These are phyloP conservation scores for Porites rus DNA, from an alignment of 92 coral and sea anemone species.

Conservation along the genomic window DNA sequence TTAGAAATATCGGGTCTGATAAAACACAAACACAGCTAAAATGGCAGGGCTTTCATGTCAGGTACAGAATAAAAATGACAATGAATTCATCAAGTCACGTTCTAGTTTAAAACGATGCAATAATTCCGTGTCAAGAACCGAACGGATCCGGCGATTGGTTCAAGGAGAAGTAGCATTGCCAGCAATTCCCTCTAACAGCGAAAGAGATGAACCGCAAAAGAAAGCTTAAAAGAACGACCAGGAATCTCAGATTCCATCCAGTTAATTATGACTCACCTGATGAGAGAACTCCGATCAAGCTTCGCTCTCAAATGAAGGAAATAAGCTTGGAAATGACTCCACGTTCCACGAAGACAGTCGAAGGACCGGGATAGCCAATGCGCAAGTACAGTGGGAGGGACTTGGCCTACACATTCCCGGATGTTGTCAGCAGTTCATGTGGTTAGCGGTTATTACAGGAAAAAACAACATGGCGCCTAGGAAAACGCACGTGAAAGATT, in stretches of 20 bases:
- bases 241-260: background rate
- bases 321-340: slow-evolving; percentile 38
- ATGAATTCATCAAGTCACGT: background rate
- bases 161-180: background rate
- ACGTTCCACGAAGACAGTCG: slow-evolving; percentile 64
- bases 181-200: slow-evolving; percentile 19
- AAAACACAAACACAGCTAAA: slow-evolving; percentile 11
- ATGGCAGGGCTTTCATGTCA: background rate
- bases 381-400: slow-evolving; percentile 72
- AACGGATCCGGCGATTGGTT: slow-evolving; percentile 1
- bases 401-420: slow-evolving; percentile 58
- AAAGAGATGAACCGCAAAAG: background rate
- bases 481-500: slow-evolving; percentile 19
- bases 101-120: slow-evolving; percentile 2
- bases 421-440: slow-evolving; percentile 30
- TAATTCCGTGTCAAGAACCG: slow-evolving; percentile 14
- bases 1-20: background rate
- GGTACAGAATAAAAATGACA: background rate
- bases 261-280: slow-evolving; percentile 31
- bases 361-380: slow-evolving; percentile 68
- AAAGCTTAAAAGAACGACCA: slow-evolving; percentile 1
- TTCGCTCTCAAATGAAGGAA: slow-evolving; percentile 56
- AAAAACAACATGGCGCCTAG: slow-evolving; percentile 39
- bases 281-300: slow-evolving; percentile 36
- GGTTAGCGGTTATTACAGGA: background rate